These are phyloP conservation scores for Hemicrepidius hirtus DNA, from an alignment of 2,888 invertebrate genomes.

Conservation along the genomic window DNA sequence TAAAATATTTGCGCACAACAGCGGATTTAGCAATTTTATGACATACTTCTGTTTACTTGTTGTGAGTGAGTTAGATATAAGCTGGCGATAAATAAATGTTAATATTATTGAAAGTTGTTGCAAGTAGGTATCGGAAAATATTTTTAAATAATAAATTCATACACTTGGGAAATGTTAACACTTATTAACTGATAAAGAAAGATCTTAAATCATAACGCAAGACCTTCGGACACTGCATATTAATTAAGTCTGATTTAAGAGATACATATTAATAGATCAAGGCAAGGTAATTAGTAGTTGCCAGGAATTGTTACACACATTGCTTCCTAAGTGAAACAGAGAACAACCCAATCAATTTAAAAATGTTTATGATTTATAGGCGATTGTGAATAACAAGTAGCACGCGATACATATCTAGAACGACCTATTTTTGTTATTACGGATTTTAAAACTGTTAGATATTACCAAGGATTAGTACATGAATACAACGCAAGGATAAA, in stretches of 20 bases:
- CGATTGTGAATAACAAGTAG: slow-evolving; percentile 27
- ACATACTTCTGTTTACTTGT: slow-evolving; percentile 15
- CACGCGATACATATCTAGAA: slow-evolving; percentile 26
- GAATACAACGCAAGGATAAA: too few relatives aligned
- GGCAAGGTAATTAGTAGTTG: slow-evolving; percentile 45
- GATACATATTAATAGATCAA: slow-evolving; percentile 48
- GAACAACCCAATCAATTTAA: slow-evolving; percentile 25
- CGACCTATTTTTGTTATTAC: slow-evolving; percentile 31
- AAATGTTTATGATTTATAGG: slow-evolving; percentile 36
- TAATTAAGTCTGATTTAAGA: slow-evolving; percentile 29
- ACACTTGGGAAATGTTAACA: slow-evolving; percentile 25
- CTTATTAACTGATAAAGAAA: slow-evolving; percentile 29
- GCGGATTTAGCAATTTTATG: slow-evolving; percentile 25
- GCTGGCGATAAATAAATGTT: slow-evolving; percentile 15
- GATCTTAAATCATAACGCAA: slow-evolving; percentile 20
- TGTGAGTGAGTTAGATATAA: neutral
- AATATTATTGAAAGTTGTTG: slow-evolving; percentile 24
- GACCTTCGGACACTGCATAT: slow-evolving; percentile 28
- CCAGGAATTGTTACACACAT: slow-evolving; percentile 27
- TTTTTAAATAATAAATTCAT: slow-evolving; percentile 27
- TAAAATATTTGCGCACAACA: slow-evolving; percentile 30
- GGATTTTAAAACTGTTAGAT: neutral
- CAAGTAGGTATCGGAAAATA: slow-evolving; percentile 16
- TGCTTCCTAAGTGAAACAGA: slow-evolving; percentile 31
- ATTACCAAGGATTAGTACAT: neutral